These are phyloP conservation scores for Alcedo atthis DNA, from an alignment of 2,797 vertebrate species.

Conservation along the genomic window DNA sequence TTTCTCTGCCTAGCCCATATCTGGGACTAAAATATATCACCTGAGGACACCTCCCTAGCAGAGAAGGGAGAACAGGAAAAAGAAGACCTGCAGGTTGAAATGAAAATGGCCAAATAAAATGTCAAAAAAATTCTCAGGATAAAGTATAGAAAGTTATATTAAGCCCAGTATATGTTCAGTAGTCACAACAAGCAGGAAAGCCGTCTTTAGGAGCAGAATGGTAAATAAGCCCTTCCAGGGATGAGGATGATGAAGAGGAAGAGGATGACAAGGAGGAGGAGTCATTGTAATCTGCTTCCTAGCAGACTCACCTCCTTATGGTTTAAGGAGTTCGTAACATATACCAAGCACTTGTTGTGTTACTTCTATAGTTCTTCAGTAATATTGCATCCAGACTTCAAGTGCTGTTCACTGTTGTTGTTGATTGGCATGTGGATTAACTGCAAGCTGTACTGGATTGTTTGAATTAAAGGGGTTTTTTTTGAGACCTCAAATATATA, in stretches of 20 bases:
- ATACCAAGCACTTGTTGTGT: neutral
- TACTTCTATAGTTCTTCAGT: neutral
- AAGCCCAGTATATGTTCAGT: neutral
- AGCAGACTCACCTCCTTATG: neutral
- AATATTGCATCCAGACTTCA: neutral
- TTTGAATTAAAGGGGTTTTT: neutral
- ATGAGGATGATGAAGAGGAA: neutral
- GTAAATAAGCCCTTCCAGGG: neutral
- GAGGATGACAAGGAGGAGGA: neutral
- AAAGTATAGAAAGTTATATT: neutral
- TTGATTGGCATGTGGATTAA: neutral
- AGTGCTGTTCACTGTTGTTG: neutral
- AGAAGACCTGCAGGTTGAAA: neutral
- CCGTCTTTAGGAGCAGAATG: neutral
- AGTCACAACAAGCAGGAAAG: neutral
- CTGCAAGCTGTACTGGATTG: neutral
- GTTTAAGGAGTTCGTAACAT: neutral
- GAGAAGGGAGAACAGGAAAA: neutral
- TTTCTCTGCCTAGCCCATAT: neutral
- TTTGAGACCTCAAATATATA: neutral
- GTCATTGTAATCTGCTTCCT: neutral
- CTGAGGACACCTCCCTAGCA: neutral
- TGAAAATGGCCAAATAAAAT: neutral
- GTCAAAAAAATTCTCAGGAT: neutral
- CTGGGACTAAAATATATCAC: neutral